Base-by-base conservation (phyloP, 2,113 vertebrate species). In the Alethe castanea region DNA sequence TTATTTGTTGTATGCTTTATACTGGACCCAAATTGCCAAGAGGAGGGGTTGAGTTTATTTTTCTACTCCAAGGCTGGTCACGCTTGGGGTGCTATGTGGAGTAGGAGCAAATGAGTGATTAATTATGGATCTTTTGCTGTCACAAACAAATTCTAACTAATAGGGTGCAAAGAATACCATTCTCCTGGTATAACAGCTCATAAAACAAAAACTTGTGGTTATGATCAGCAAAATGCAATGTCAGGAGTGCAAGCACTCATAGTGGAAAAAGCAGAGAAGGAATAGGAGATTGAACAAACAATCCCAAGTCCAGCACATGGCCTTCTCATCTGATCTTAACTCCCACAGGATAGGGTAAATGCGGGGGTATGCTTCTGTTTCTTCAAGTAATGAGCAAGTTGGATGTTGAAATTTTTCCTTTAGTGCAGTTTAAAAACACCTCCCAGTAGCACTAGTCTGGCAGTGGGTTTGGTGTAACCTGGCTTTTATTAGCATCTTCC, bases 401-500 rank as follows among this genome's bases (percentile, higher is more conserved):
- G 80, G 86, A 96, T 56, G 61, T 64, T 79, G 88, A 72, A 62
- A 17, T 88, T 96, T 97, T 95, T 93, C 93, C 90, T 96, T 94
- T 83, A 92, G 76, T 96, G 69, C 28, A 86, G 56, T 81, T 76
- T 66, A 59, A 84, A 72, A 85, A 89, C 67, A 84, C 72, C 80
- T 95, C 91, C 91, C 95, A 86, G 95, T 92, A 97, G 94, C 95
- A 38, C 82, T 94, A 14, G 50, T 92, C 92, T 95, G 96, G 95
- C 96, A 79, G 77, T 70, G 90, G 28, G 65, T 95, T 96, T 86
- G 35, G 91, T 91, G 95, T 94, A 91, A 97, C 98, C 98, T 98
- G 98, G 96, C 96, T 98, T 98, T 96, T 98, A 98, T 98, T 98
- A 98, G 94, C 89, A 93, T 97, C 91, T 88, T 93, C 69, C 77